Percentiles rank a stretch among this genome's conserved stretches.
These are phyloP conservation scores for Rhaphigaster nebulosa DNA, from an alignment of 2,888 invertebrate genomes.

Conservation along the genomic window DNA sequence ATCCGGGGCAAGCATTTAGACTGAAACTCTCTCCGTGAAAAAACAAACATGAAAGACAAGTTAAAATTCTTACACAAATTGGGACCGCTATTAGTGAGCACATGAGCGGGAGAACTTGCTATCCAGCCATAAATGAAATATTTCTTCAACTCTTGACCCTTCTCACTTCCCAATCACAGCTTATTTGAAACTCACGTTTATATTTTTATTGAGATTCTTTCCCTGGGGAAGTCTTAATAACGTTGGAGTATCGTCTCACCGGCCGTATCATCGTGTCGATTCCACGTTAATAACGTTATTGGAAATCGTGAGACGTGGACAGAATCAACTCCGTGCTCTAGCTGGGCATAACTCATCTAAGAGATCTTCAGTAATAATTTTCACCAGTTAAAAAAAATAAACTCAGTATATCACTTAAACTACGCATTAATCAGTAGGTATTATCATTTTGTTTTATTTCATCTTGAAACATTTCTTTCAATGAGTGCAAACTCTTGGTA, in stretches of 20 bases:
- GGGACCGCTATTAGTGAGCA: not conserved
- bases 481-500: not conserved
- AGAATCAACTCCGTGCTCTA: not conserved
- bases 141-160: slow-evolving; percentile 11
- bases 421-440: not conserved
- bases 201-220: slow-evolving; percentile 12
- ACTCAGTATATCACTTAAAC: not conserved
- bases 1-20: not conserved
- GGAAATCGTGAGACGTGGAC: slow-evolving; percentile 34
- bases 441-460: not conserved
- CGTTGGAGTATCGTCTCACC: not conserved
- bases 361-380: not conserved
- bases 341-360: not conserved
- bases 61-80: slow-evolving; percentile 5
- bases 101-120: not conserved
- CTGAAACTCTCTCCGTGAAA: not conserved
- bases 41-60: not conserved
- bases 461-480: not conserved
- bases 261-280: slow-evolving; percentile 12
- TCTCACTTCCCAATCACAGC: slow-evolving; percentile 3
- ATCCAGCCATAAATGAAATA: not conserved
- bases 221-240: slow-evolving; percentile 22
- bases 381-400: not conserved
- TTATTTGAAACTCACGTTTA: slow-evolving; percentile 14
- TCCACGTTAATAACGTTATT: slow-evolving; percentile 41